phyloP scores from a whole-genome alignment of 2,113 vertebrate species.

The Eidolon helvum region DNA sequence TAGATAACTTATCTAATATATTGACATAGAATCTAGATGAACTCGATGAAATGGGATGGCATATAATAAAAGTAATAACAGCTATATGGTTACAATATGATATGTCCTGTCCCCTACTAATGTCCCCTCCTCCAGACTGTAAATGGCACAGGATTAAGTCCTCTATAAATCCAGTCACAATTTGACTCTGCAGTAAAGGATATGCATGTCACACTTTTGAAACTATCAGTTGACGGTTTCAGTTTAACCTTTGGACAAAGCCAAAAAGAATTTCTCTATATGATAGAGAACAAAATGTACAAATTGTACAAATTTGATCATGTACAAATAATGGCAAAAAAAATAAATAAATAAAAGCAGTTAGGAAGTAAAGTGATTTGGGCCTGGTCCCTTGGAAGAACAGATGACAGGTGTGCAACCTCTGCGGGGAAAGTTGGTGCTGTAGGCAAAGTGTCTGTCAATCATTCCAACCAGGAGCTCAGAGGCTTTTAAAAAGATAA shows the following conservation, averaged over 20 bases:
- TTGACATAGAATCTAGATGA: not conserved
- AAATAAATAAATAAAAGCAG: not conserved
- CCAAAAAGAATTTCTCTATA: not conserved
- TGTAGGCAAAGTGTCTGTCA: not conserved
- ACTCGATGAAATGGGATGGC: not conserved
- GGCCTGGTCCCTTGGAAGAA: not conserved
- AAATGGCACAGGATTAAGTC: not conserved
- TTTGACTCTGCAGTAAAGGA: not conserved
- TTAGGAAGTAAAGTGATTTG: not conserved
- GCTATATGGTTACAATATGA: not conserved
- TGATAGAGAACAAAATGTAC: not conserved
- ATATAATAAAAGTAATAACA: not conserved
- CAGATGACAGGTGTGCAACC: not conserved
- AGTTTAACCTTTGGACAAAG: not conserved
- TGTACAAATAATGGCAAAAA: not conserved
- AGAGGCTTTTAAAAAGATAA: not conserved
- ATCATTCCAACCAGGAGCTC: not conserved
- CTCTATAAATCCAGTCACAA: not conserved
- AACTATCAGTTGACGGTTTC: not conserved
- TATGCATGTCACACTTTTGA: not conserved
- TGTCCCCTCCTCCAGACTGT: not conserved
- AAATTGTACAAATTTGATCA: not conserved
- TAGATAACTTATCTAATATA: not conserved
- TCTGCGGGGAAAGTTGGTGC: not conserved
- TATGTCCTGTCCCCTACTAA: not conserved